phyloP scores from a whole-genome alignment of 2,797 vertebrate genomes.

The Sebastiscus albofasciatus region DNA sequence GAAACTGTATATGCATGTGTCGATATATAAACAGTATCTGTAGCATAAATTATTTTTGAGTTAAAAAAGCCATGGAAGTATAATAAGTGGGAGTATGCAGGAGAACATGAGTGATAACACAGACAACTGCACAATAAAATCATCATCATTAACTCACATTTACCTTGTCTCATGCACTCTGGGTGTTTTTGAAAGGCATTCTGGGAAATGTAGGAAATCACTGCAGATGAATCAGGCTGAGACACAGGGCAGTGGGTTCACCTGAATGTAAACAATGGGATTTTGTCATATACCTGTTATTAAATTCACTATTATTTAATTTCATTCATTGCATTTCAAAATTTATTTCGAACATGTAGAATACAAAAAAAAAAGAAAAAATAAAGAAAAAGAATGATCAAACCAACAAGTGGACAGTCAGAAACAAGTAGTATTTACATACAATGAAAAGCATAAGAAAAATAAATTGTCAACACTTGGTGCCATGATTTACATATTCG shows the following conservation, averaged over 20 bases:
- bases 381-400: too few relatives aligned
- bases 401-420: too few relatives aligned
- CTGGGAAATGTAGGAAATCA: constrained; percentile 1
- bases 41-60: neutral
- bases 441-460: too few relatives aligned
- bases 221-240: neutral
- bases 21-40: neutral
- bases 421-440: too few relatives aligned
- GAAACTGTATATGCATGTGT: neutral
- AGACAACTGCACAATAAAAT: neutral
- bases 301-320: neutral
- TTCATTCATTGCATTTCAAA: too few relatives aligned
- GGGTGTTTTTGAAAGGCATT: neutral
- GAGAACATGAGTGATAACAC: neutral
- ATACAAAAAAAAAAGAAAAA: too few relatives aligned
- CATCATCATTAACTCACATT: neutral
- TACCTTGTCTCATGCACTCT: neutral
- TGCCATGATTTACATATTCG: too few relatives aligned
- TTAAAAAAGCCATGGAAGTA: neutral
- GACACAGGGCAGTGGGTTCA: neutral
- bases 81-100: neutral
- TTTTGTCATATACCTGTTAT: neutral
- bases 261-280: neutral
- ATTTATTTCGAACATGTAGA: too few relatives aligned
- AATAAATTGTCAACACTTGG: too few relatives aligned